Evolutionary conservation across 2,113 vertebrate genomes (phyloP), one percentile per base, ranked within the genome.

Genomic region (Vireo altiloquus): DNA sequence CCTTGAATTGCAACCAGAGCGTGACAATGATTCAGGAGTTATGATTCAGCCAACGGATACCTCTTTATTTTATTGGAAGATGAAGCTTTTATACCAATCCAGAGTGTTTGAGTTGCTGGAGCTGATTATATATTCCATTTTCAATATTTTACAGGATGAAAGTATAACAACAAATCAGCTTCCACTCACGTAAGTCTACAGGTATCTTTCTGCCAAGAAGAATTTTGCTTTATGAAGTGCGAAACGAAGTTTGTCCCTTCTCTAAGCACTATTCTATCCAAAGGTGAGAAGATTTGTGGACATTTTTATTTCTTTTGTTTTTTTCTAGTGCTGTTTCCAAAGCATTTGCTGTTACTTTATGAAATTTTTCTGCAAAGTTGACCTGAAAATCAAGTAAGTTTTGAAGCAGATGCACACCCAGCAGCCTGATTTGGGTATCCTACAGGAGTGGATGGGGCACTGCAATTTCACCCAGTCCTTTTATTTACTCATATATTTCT

Each of bases 151-250:
- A 12, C 46, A 31, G 59, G 25, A 65, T 47, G 28, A 37, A 71
- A 71, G 9, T 39, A 11, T 30, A 68, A 56, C 17, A 92, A 47
- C 50, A 69, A 33, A 77, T 60, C 53, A 19, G 42, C 46, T 74
- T 83, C n/a, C n/a, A 15, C 17, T 93, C 40, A 23, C 0, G 0
- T 13, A 68, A 63, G 15, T 35, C 33, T 35, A 25, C 5, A 60
- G 27, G 15, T 71, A 24, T 63, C 46, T 60, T 64, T 65, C 50
- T 87, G 72, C 50, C 54, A 84, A 89, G 69, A 89, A 74, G 15
- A 50, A 12, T 75, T 31, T 52, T 69, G 28, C 37, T 65, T 89
- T 57, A 64, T 44, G 47, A 65, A 13, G 4, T 31, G 11, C 44
- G 44, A 82, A 80, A 33, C 49, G 28, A 74, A 68, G 54, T 69